Evolutionary conservation across 2,797 vertebrate species (phyloP).

Genomic region (Anolis apletophallus): DNA sequence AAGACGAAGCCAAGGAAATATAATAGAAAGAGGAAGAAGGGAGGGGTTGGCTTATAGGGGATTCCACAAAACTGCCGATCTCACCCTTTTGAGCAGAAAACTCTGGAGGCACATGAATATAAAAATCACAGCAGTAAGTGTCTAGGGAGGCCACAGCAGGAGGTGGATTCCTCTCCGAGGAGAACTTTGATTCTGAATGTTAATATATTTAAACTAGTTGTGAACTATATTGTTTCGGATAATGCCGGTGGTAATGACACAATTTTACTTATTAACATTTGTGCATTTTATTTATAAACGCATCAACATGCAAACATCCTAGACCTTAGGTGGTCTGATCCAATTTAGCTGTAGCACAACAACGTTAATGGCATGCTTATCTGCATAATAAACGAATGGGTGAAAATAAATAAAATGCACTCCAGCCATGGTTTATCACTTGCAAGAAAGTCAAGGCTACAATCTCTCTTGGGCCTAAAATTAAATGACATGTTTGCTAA

Average conservation of each 20-base stretch:
- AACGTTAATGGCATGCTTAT: no score
- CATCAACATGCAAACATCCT: conserved; percentile 11
- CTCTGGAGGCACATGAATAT: background rate
- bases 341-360: background rate
- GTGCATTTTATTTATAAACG: conserved; percentile 17
- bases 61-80: background rate
- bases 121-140: conserved; percentile 5
- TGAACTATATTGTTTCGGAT: conserved; percentile 30
- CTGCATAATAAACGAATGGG: background rate
- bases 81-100: background rate
- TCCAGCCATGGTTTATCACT: background rate
- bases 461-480: background rate
- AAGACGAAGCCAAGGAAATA: background rate
- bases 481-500: no score
- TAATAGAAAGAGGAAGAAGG: background rate
- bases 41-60: background rate
- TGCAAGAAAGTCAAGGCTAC: background rate
- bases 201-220: conserved; percentile 36
- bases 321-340: conserved; percentile 6
- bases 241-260: conserved; percentile 21
- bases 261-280: conserved; percentile 17
- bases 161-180: background rate
- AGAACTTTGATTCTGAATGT: conserved; percentile 32
- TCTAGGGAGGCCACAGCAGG: conserved; percentile 7
- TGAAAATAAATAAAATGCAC: background rate